phyloP scores from a whole-genome alignment of 2,888 invertebrate genomes.

The Hydroisotoma schaefferi region DNA sequence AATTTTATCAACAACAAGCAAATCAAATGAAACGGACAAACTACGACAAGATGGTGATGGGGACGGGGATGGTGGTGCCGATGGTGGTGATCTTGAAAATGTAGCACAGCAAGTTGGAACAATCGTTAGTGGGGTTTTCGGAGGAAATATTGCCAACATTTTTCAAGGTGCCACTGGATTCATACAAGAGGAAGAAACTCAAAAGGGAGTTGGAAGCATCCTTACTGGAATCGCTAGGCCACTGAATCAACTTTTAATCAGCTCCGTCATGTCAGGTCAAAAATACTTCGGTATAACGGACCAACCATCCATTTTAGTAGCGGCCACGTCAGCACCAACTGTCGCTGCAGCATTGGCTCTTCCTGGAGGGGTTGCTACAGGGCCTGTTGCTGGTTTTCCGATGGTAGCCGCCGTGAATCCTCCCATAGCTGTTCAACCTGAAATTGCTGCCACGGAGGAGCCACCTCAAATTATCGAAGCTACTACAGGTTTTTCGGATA shows the following conservation, averaged over 20 bases:
- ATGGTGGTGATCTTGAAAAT: background rate
- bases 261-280: background rate
- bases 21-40: background rate
- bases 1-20: too few relatives aligned
- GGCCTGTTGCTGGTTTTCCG: background rate
- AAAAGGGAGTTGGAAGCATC: conserved; percentile 6
- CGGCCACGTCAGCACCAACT: background rate
- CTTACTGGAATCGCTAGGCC: background rate
- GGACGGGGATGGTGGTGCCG: conserved; percentile 1
- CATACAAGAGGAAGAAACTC: conserved; percentile 4
- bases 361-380: background rate
- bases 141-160: conserved; percentile 3
- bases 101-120: conserved; percentile 9
- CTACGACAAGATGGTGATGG: conserved; percentile 6
- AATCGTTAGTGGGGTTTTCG: conserved; percentile 2
- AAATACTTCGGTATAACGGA: conserved; percentile 6
- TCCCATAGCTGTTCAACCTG: too few relatives aligned
- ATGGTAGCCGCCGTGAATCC: background rate
- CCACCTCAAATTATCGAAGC: too few relatives aligned
- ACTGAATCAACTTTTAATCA: background rate
- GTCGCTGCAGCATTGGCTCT: background rate
- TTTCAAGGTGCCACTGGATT: conserved; percentile 7
- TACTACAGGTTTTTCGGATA: too few relatives aligned
- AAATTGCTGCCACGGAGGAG: too few relatives aligned
- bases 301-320: background rate